Evolutionary conservation across 2,888 invertebrate genomes (phyloP).

Genomic region (Spodoptera picta): DNA sequence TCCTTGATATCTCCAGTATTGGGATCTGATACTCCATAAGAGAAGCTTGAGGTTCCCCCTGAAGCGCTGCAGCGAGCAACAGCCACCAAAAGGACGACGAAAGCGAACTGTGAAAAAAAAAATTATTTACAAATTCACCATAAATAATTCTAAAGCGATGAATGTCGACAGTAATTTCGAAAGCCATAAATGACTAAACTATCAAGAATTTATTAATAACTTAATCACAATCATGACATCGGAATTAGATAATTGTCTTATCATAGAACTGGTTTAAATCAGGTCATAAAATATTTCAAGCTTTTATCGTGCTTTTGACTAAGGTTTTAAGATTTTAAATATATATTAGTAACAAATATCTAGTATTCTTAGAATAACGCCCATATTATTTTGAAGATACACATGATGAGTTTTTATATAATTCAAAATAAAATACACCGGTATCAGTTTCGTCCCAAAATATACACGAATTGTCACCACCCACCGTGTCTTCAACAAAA

Average conservation of each 20-base stretch:
- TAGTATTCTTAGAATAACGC: too few species aligned
- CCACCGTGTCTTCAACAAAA: neutral
- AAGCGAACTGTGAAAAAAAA: slow-evolving; percentile 65
- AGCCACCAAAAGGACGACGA: slow-evolving; percentile 69
- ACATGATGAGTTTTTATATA: too few species aligned
- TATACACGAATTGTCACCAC: neutral
- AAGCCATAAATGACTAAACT: slow-evolving; percentile 5
- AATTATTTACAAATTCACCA: neutral
- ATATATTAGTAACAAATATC: too few species aligned
- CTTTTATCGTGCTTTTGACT: too few species aligned
- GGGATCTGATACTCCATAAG: slow-evolving; percentile 77
- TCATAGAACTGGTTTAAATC: too few species aligned
- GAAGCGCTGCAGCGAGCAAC: slow-evolving; percentile 66
- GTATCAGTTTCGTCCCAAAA: neutral
- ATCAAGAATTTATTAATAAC: slow-evolving; percentile 4
- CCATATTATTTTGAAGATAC: too few species aligned
- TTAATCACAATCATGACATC: neutral
- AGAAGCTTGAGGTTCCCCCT: slow-evolving; percentile 71
- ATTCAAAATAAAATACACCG: neutral
- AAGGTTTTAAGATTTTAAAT: too few species aligned
- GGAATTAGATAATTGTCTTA: neutral
- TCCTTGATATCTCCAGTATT: slow-evolving; percentile 76
- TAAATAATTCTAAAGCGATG: neutral
- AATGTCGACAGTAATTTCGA: neutral
- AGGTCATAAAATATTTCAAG: too few species aligned